Evolutionary conservation across 2,888 invertebrate species (phyloP).

Genomic region (Melangyna quadrimaculata): DNA sequence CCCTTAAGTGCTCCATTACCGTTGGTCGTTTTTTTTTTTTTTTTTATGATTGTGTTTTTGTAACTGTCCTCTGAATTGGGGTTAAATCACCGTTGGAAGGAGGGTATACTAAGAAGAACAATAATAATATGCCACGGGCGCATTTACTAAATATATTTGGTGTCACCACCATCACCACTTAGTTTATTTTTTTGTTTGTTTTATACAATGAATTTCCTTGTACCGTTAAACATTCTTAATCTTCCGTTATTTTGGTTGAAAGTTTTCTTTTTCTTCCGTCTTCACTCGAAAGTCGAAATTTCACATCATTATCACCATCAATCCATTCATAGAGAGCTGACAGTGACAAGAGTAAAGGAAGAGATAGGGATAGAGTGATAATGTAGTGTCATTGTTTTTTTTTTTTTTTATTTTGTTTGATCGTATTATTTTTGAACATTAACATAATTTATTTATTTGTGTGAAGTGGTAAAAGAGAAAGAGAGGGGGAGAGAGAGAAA

Average conservation of each 20-base stretch:
- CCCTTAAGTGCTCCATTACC: neutral
- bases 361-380: conserved; percentile 1
- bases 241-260: conserved; percentile 42
- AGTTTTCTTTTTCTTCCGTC: conserved; percentile 11
- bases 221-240: conserved; percentile 52
- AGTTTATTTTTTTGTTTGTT: conserved; percentile 11
- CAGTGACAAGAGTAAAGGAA: neutral
- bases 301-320: neutral
- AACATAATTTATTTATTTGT: conserved; percentile 17
- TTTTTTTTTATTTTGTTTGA: neutral
- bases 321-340: conserved; percentile 23
- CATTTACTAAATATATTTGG: conserved; percentile 21
- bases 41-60: neutral
- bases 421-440: conserved; percentile 1
- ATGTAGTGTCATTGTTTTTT: neutral
- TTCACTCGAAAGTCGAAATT: neutral
- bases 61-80: conserved; percentile 56
- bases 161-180: conserved; percentile 24
- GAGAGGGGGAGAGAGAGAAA: conserved; percentile 4
- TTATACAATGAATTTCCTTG: conserved; percentile 36
- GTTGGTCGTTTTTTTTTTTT: neutral
- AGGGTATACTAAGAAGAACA: conserved; percentile 15
- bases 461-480: neutral
- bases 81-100: conserved; percentile 63
- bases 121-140: conserved; percentile 46